Base-by-base conservation (phyloP, 2,113 vertebrate species). In the Dipodomys spectabilis region DNA sequence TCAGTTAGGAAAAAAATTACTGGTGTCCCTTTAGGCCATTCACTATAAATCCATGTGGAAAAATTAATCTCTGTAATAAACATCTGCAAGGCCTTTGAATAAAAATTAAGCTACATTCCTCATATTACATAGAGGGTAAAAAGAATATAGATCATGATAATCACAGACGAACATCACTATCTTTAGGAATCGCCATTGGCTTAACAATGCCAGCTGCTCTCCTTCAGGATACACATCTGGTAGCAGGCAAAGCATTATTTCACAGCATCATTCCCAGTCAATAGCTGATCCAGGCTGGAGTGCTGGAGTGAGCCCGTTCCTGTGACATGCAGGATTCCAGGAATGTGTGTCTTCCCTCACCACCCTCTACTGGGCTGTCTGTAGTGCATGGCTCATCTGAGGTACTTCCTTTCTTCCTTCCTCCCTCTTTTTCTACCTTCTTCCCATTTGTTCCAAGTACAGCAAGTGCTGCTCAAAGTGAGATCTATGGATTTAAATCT, bases 51-150 rank as follows among this genome's bases (percentile, higher is more conserved):
- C 22, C 1, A 57, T 49, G 30, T 67, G 77, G 62, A 75, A 49
- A 95, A 91, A 68, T 53, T 8, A 83, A 5, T 65, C 18, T 86
- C 72, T 39, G 35, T 39, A 71, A 86, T 49, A 44, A 91, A 57
- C 9, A 74, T 25, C 20, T 78, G 5, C 16, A 90, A 85, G 71
- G 27, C 82, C 6, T 30, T 95, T 35, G 72, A 86, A 44, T 49
- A 82, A 85, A 89, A 0, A 49, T 44, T 88, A 73, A 79, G 57
- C 57, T 77, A 77, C 68, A 81, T 83, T 68, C 27, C 62, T n/a
- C 39, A 44, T 78, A 53, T 39, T 62, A 67, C 16, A 87, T 74
- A 35, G 1, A 12, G n/a, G 22, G 82, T 18, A 27, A 15, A 13
- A 19, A 74, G 44, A 65, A 77, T 64, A 3, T 44, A 49, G 30